Evolutionary conservation across 2,888 invertebrate genomes (phyloP).

Genomic region (Rhagonycha lutea): DNA sequence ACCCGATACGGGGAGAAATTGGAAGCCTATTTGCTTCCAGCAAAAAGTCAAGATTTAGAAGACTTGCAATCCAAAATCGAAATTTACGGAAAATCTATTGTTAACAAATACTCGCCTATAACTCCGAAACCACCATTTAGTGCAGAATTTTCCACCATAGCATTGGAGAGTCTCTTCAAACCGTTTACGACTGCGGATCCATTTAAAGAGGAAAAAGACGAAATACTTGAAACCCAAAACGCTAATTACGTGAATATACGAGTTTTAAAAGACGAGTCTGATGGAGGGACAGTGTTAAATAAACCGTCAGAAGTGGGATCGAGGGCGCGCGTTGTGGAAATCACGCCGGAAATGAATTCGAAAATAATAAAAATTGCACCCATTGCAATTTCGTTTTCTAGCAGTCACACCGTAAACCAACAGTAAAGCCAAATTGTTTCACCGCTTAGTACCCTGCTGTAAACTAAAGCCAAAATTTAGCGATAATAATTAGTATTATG

Average conservation of each 20-base stretch:
- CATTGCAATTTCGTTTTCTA: constrained; percentile 41
- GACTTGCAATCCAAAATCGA: constrained; percentile 43
- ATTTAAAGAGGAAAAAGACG: constrained; percentile 41
- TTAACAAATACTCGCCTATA: constrained; percentile 48
- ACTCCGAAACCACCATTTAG: constrained; percentile 42
- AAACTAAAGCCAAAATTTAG: too few species aligned
- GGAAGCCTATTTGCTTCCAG: neutral
- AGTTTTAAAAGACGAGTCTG: constrained; percentile 44
- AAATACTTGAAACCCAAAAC: constrained; percentile 50
- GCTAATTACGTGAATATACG: constrained; percentile 50
- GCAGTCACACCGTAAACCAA: neutral
- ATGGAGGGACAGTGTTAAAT: neutral
- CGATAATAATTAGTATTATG: too few species aligned
- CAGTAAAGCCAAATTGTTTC: neutral
- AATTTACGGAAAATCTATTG: constrained; percentile 50
- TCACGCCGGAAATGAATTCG: constrained; percentile 42
- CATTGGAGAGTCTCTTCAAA: constrained; percentile 70
- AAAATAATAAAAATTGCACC: constrained; percentile 52
- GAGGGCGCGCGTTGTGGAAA: constrained; percentile 52
- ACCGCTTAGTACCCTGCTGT: neutral
- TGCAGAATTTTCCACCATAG: constrained; percentile 67
- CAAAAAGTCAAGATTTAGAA: constrained; percentile 41
- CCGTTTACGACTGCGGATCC: constrained; percentile 54
- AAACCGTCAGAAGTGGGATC: constrained; percentile 25
- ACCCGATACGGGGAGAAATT: neutral